A percentile compares a stretch with the other conserved stretches of the same genome.
phyloP scores from a whole-genome alignment of 1,140 invertebrate genomes.

The Achatina immaculata region DNA sequence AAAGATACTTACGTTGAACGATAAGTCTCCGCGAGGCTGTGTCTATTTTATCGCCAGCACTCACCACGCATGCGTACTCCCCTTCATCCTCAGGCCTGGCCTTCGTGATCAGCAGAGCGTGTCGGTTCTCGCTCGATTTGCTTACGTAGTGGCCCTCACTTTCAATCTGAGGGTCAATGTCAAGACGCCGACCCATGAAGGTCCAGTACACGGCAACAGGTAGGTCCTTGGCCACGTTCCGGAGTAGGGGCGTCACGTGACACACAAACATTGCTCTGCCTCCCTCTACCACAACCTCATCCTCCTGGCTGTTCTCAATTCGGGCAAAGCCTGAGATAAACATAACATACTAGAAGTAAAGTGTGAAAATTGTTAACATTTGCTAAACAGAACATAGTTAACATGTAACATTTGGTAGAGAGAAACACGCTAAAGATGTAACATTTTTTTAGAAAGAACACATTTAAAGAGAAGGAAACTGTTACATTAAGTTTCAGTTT shows the following conservation, averaged over 20 bases:
- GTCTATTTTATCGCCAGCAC: neutral
- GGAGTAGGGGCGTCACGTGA: neutral
- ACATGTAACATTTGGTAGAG: neutral
- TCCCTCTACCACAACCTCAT: conserved; percentile 22
- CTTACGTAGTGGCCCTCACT: conserved; percentile 1
- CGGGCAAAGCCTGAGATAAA: conserved; percentile 6
- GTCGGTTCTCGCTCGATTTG: conserved; percentile 5
- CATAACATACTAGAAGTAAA: neutral
- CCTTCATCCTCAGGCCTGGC: conserved; percentile 18
- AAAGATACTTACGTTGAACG: neutral
- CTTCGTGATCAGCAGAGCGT: conserved; percentile 19
- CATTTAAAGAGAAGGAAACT: too few relatives aligned
- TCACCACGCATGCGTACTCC: conserved; percentile 21
- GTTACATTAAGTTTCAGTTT: too few relatives aligned
- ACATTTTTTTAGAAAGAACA: too few relatives aligned
- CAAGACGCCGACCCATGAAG: conserved; percentile 13
- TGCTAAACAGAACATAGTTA: neutral
- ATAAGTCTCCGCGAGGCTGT: neutral
- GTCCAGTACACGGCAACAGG: conserved; percentile 19
- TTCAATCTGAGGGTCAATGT: conserved; percentile 12
- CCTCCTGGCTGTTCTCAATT: neutral
- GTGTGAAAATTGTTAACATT: neutral
- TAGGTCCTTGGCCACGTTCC: neutral
- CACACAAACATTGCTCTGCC: conserved; percentile 30
- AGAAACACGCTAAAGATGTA: too few relatives aligned